Evolutionary conservation across 1,140 invertebrate species (phyloP).

Genomic region (Trichonephila clavipes): DNA sequence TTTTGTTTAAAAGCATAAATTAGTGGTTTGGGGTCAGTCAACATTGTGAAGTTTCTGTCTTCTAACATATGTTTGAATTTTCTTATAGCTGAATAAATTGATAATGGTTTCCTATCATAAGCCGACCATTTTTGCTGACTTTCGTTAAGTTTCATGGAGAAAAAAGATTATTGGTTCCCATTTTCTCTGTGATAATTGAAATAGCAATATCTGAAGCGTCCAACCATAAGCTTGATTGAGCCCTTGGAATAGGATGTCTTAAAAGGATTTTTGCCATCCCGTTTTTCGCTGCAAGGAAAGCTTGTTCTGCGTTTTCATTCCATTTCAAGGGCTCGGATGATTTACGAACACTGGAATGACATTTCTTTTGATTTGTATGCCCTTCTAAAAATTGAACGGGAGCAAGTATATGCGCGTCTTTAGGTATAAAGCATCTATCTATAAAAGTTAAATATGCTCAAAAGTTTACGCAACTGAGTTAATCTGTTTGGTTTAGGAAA

Average conservation of each 20-base stretch:
- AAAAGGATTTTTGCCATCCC: background rate
- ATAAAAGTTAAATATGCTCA: conserved; percentile 81
- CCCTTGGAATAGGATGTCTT: background rate
- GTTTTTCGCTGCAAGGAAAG: background rate
- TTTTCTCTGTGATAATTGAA: background rate
- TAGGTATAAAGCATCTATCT: conserved; percentile 47
- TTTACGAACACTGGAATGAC: background rate
- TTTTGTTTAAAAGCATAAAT: too few relatives aligned
- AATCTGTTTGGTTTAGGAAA: conserved; percentile 79
- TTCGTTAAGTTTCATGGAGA: conserved; percentile 40
- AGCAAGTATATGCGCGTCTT: conserved; percentile 30
- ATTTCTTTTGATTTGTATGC: conserved; percentile 14
- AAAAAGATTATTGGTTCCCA: background rate
- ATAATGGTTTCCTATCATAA: conserved; percentile 78
- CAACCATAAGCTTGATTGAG: background rate
- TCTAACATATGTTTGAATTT: too few relatives aligned
- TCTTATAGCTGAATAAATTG: conserved; percentile 67
- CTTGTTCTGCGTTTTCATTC: too few relatives aligned
- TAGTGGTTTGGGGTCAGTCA: too few relatives aligned
- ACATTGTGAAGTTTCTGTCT: too few relatives aligned
- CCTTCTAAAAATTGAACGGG: background rate
- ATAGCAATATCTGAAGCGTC: conserved; percentile 21
- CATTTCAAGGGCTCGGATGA: background rate
- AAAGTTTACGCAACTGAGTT: conserved; percentile 79
- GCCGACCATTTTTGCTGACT: conserved; percentile 74